phyloP scores from a whole-genome alignment of 2,113 vertebrate species.

The Oryctolagus cuniculus region DNA sequence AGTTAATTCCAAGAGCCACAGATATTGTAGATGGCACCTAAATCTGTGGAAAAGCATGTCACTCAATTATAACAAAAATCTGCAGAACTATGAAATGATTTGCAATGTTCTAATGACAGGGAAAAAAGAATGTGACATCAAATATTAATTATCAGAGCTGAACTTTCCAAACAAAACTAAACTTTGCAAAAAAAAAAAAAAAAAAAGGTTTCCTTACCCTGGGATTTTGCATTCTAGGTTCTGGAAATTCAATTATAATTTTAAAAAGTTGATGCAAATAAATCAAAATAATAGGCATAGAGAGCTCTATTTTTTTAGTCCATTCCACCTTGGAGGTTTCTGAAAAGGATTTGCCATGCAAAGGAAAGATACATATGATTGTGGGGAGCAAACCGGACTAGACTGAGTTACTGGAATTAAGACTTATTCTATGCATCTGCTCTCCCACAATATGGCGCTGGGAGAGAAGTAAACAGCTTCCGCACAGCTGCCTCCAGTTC shows the following conservation, averaged over 20 bases:
- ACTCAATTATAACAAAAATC: not conserved
- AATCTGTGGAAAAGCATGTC: not conserved
- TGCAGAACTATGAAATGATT: not conserved
- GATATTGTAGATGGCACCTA: not conserved
- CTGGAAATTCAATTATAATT: not conserved
- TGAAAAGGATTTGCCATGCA: not conserved
- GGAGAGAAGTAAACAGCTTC: no score
- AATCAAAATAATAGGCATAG: not conserved
- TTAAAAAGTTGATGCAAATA: not conserved
- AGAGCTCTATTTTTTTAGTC: not conserved
- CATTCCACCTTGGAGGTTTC: not conserved
- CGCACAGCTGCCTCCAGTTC: no score
- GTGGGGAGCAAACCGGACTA: no score
- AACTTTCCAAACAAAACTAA: no score
- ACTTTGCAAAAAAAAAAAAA: no score
- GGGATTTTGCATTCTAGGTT: not conserved
- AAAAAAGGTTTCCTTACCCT: not conserved
- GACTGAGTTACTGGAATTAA: no score
- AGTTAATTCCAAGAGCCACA: not conserved
- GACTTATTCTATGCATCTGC: no score
- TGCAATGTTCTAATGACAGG: not conserved
- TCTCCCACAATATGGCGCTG: no score
- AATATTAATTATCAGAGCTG: not conserved
- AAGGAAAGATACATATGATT: not conserved
- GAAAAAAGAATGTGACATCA: no score